A percentile compares a stretch with the other conserved stretches of the same genome.
Conservation (phyloP, 2,113 vertebrate genomes). For the Piaya cayana region DNA sequence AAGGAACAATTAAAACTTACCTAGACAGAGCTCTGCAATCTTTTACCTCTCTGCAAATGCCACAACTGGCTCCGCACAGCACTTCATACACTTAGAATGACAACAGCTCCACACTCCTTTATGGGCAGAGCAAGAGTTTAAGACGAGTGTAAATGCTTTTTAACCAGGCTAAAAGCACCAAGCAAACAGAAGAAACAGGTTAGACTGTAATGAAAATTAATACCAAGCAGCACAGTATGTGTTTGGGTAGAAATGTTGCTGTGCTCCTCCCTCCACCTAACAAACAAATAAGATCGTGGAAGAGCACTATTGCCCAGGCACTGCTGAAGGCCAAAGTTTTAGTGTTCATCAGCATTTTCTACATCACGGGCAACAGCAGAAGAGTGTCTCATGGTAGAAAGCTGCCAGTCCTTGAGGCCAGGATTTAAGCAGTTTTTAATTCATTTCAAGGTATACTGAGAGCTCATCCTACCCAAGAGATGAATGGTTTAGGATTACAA, state of each 20-base stretch:
- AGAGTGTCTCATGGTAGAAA: accelerated
- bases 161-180: neutral
- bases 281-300: neutral
- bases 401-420: neutral
- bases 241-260: neutral
- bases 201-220: constrained; percentile 31
- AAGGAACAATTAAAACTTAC: constrained; percentile 13
- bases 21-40: neutral
- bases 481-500: neutral
- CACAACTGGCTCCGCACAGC: neutral
- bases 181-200: constrained; percentile 53
- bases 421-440: neutral
- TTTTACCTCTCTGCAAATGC: neutral
- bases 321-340: neutral
- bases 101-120: neutral
- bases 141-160: neutral
- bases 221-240: constrained; percentile 3
- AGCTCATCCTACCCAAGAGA: neutral
- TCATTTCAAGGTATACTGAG: neutral
- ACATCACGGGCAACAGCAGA: neutral
- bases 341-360: neutral
- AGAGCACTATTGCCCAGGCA: neutral
- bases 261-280: constrained; percentile 5
- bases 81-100: neutral
- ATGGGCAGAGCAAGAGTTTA: neutral